Percentiles rank a stretch among this genome's conserved stretches.
These are phyloP conservation scores for Lasioglossum lativentre DNA, from an alignment of 2,888 invertebrate species.

Conservation along the genomic window DNA sequence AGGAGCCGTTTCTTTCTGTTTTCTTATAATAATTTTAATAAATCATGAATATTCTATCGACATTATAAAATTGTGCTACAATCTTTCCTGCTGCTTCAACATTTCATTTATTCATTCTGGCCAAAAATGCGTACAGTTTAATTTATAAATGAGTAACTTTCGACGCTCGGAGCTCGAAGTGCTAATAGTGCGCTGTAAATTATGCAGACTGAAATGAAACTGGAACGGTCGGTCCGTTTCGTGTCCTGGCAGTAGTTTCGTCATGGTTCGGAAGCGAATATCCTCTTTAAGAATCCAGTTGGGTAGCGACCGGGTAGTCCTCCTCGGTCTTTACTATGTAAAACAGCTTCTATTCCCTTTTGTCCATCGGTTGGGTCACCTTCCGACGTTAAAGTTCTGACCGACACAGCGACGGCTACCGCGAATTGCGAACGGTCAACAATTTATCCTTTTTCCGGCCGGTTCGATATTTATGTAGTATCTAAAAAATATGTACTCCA, in stretches of 20 bases:
- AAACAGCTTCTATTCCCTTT: constrained; percentile 74
- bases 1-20: too few species aligned
- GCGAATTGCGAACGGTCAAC: constrained; percentile 50
- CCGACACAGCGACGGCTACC: constrained; percentile 40
- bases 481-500: constrained; percentile 53
- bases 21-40: too few species aligned
- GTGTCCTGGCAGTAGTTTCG: neutral
- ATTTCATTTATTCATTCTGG: neutral
- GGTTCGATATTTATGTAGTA: constrained; percentile 76
- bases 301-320: constrained; percentile 40
- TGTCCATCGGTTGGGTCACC: constrained; percentile 66
- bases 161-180: neutral
- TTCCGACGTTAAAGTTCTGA: constrained; percentile 69
- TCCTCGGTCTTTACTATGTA: constrained; percentile 76
- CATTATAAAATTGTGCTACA: neutral
- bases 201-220: constrained; percentile 6
- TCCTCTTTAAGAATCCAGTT: constrained; percentile 66
- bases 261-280: constrained; percentile 35
- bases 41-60: too few species aligned
- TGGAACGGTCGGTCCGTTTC: constrained; percentile 5
- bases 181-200: neutral
- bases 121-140: neutral
- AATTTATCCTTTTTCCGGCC: constrained; percentile 59
- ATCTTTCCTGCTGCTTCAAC: neutral
- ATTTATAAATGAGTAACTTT: neutral